Evolutionary conservation across 1,140 invertebrate genomes (phyloP).

Genomic region (Euglossa dilemma): DNA sequence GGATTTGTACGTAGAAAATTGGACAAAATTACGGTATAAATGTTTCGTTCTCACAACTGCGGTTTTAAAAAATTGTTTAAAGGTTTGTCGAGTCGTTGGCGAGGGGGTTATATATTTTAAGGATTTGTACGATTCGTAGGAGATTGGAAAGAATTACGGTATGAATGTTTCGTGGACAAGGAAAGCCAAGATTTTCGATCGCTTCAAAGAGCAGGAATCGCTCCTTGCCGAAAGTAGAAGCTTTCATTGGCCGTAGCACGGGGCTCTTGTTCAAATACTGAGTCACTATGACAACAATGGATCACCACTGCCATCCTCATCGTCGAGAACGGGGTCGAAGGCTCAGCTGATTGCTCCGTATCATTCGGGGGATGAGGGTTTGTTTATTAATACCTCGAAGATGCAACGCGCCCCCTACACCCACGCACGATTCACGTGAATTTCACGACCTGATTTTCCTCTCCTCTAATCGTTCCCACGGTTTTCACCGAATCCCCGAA

Average conservation of each 20-base stretch:
- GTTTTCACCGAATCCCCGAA: background rate
- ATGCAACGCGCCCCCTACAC: constrained; percentile 6
- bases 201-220: background rate
- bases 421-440: background rate
- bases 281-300: constrained; percentile 79
- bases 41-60: too few relatives aligned
- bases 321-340: constrained; percentile 51
- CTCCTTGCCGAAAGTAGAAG: constrained; percentile 55
- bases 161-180: background rate
- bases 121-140: too few relatives aligned
- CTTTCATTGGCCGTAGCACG: constrained; percentile 45
- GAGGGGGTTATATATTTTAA: too few relatives aligned
- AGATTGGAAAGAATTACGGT: background rate
- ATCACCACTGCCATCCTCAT: constrained; percentile 54
- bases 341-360: constrained; percentile 59
- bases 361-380: constrained; percentile 43
- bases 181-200: background rate
- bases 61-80: too few relatives aligned
- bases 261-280: constrained; percentile 79
- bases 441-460: background rate
- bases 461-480: constrained; percentile 10
- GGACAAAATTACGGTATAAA: background rate
- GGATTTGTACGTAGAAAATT: background rate
- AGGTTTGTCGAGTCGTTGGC: too few relatives aligned
- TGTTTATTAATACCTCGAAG: constrained; percentile 54